Evolutionary conservation across 2,113 vertebrate genomes (phyloP).

Genomic region (Anhinga anhinga): DNA sequence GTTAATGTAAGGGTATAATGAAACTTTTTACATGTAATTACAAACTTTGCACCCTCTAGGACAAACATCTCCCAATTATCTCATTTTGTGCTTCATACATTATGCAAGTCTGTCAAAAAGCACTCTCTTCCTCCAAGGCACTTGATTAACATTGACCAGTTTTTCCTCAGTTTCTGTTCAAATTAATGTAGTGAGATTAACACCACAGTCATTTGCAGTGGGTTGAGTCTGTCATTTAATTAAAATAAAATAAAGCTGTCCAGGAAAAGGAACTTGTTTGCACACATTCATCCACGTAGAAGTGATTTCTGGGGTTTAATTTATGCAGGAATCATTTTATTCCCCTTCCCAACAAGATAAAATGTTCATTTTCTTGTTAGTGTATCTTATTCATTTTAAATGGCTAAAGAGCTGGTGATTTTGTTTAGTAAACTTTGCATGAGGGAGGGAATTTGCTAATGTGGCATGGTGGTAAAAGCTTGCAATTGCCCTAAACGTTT

Average conservation of each 20-base stretch:
- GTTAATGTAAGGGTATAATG: not conserved
- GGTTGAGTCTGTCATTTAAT: conserved; percentile 49
- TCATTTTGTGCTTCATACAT: conserved; percentile 50
- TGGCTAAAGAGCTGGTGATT: not conserved
- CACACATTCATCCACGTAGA: not conserved
- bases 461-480: conserved; percentile 25
- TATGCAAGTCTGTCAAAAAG: conserved; percentile 48
- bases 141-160: conserved; percentile 56
- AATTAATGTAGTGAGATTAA: conserved; percentile 59
- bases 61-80: conserved; percentile 47
- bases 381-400: not conserved
- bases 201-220: conserved; percentile 57
- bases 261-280: conserved; percentile 40
- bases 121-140: conserved; percentile 25
- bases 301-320: conserved; percentile 18
- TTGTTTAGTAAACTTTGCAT: conserved; percentile 15
- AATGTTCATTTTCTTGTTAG: not conserved
- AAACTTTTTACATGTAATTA: conserved; percentile 22
- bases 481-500: conserved; percentile 46
- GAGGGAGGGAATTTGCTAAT: conserved; percentile 42
- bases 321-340: conserved; percentile 8
- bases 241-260: conserved; percentile 56
- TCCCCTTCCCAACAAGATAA: not conserved
- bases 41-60: not conserved
- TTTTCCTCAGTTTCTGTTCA: conserved; percentile 56